A percentile compares a stretch with the other conserved stretches of the same genome.
Conservation (phyloP, 2,888 invertebrate species). For the Chironomus tentans region DNA sequence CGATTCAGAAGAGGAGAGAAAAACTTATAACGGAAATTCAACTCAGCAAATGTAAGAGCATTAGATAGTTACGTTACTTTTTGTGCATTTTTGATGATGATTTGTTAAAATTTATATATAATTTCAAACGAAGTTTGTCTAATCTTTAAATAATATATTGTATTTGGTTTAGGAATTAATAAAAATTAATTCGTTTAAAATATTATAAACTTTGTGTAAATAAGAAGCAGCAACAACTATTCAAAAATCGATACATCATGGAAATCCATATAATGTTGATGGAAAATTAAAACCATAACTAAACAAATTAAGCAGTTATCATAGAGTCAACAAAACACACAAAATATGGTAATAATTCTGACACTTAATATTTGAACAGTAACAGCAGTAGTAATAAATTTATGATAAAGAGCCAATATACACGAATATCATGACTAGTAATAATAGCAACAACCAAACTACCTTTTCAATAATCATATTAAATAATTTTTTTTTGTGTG, state of each 20-base stretch:
- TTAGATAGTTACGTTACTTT: neutral
- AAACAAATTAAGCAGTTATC: neutral
- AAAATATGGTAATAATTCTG: neutral
- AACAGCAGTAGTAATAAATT: neutral
- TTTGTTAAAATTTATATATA: no score
- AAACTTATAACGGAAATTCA: constrained; percentile 23
- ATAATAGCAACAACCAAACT: neutral
- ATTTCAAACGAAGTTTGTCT: no score
- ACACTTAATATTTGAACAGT: constrained; percentile 4
- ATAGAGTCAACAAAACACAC: neutral
- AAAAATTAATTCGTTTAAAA: no score
- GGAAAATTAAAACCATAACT: neutral
- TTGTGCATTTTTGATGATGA: no score
- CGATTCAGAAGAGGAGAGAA: constrained; percentile 20
- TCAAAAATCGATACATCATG: neutral
- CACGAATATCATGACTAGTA: neutral
- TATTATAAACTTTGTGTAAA: no score
- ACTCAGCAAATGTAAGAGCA: constrained; percentile 24
- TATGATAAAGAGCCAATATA: neutral
- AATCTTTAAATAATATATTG: neutral
- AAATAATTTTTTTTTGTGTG: neutral
- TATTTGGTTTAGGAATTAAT: neutral
- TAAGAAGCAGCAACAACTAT: no score
- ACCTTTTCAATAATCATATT: neutral
- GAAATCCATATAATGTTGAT: neutral